These are phyloP conservation scores for Germaria angustata DNA, from an alignment of 2,888 invertebrate species.

Conservation along the genomic window DNA sequence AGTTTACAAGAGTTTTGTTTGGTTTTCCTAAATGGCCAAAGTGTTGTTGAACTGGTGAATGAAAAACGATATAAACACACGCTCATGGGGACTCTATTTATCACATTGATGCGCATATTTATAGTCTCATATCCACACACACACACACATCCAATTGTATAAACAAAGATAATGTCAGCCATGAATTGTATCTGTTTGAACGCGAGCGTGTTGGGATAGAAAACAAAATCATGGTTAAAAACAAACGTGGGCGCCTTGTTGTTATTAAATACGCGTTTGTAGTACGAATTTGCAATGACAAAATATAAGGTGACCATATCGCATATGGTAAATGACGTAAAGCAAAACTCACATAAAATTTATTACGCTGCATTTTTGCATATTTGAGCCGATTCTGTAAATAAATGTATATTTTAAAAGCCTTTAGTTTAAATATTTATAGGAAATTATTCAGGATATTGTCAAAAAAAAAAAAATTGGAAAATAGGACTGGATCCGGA, in stretches of 20 bases:
- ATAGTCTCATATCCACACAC: not conserved
- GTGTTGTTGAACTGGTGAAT: constrained; percentile 64
- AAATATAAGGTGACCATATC: constrained; percentile 52
- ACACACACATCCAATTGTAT: no score
- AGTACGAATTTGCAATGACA: constrained; percentile 36
- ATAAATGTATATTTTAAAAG: no score
- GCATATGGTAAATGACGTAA: not conserved
- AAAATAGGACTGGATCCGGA: no score
- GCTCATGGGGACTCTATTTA: not conserved
- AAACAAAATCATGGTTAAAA: constrained; percentile 60
- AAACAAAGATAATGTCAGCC: constrained; percentile 25
- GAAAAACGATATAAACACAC: not conserved
- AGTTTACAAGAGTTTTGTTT: constrained; percentile 52
- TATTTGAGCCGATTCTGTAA: no score
- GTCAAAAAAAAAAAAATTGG: no score
- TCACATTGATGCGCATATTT: not conserved
- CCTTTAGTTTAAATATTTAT: no score
- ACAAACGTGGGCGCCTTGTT: constrained; percentile 59
- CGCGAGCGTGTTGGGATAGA: constrained; percentile 56
- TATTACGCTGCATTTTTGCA: no score
- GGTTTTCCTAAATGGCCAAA: constrained; percentile 56
- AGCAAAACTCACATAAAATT: no score
- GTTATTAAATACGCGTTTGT: constrained; percentile 20
- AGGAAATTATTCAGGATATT: no score
- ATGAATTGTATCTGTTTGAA: constrained; percentile 42